Conservation (phyloP, 2,113 vertebrate species). For the Daboia siamensis region DNA sequence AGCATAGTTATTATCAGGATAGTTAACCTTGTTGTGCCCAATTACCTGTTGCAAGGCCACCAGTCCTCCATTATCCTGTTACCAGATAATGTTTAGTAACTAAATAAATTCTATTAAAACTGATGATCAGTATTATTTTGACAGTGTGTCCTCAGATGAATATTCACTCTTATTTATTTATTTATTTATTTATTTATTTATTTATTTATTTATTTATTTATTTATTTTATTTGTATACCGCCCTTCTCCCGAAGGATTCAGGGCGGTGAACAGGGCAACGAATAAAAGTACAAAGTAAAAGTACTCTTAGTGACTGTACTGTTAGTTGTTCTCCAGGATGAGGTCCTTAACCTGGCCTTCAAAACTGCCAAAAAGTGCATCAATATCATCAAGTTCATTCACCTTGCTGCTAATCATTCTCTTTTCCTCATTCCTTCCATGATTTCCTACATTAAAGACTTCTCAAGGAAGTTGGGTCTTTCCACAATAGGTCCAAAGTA, state of each 20-base stretch:
- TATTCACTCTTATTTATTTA: no score
- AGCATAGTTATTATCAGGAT: neutral
- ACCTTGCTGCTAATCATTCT: neutral
- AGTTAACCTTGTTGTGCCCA: neutral
- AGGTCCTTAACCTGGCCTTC: neutral
- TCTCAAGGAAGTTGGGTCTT: neutral
- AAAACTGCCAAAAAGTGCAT: neutral
- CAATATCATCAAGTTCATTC: neutral
- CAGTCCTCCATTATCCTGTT: neutral
- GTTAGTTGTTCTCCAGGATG: neutral
- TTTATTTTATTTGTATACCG: no score
- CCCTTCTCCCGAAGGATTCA: no score
- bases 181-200: no score
- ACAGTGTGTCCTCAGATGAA: neutral
- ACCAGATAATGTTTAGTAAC: neutral
- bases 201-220: no score
- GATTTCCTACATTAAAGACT: neutral
- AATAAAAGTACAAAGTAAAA: no score
- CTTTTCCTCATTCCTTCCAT: neutral
- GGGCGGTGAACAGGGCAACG: no score
- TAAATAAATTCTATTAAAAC: neutral
- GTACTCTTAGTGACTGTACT: neutral
- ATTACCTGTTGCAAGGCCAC: neutral
- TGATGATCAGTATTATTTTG: neutral
- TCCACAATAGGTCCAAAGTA: neutral